Evolutionary conservation across 2,113 vertebrate species (phyloP).

Genomic region (Fukomys damarensis): DNA sequence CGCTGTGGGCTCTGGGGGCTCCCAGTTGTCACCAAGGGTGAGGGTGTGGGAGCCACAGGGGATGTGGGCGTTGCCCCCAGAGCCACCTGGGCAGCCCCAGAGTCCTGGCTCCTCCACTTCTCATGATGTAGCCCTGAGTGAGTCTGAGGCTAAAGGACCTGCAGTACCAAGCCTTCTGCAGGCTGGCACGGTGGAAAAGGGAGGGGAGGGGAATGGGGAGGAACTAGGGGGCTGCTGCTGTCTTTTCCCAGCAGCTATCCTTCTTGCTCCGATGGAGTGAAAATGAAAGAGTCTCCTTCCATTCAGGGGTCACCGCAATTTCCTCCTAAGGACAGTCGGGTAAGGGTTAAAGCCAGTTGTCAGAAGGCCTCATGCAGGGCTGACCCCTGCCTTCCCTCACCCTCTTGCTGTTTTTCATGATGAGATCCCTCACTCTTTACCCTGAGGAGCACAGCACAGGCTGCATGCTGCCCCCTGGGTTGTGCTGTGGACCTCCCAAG

Average conservation of each 20-base stretch:
- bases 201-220: too few species aligned
- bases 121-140: background rate
- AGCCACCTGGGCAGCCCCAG: background rate
- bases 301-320: background rate
- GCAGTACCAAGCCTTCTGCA: background rate
- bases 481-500: background rate
- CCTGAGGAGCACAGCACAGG: background rate
- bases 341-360: background rate
- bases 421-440: too few species aligned
- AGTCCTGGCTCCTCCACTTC: background rate
- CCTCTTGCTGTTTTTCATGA: background rate
- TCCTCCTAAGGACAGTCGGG: background rate
- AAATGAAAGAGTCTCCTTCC: background rate
- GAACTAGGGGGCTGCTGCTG: rapidly evolving
- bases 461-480: too few species aligned
- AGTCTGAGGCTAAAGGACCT: background rate
- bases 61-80: background rate
- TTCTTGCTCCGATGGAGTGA: background rate
- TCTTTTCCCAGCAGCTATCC: background rate
- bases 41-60: too few species aligned
- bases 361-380: background rate
- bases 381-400: background rate
- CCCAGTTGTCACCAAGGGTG: background rate
- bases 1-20: background rate
- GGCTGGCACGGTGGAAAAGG: too few species aligned